Conservation (phyloP, 2,888 invertebrate genomes). For the Thecophora atra region DNA sequence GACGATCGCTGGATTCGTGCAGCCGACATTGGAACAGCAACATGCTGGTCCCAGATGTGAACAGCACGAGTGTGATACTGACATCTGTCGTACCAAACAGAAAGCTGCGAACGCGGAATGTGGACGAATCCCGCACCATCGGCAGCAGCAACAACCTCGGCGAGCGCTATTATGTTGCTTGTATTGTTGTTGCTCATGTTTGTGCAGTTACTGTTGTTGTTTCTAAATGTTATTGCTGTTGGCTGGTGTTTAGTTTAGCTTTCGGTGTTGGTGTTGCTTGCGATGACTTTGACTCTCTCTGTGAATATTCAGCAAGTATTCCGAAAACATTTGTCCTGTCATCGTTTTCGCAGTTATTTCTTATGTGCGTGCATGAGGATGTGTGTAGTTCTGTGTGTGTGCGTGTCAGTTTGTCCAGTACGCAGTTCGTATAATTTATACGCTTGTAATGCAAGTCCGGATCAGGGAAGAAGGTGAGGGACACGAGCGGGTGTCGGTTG, state of each 20-base stretch:
- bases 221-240: neutral
- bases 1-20: neutral
- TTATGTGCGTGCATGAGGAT: constrained; percentile 1
- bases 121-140: neutral
- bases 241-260: neutral
- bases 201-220: constrained; percentile 25
- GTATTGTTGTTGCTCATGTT: constrained; percentile 29
- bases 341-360: constrained; percentile 27
- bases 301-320: constrained; percentile 30
- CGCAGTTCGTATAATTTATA: constrained; percentile 8
- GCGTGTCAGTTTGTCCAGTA: constrained; percentile 31
- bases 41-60: neutral
- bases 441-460: constrained; percentile 27
- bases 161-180: constrained; percentile 25
- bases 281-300: constrained; percentile 1
- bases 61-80: neutral
- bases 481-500: neutral
- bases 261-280: neutral
- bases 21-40: neutral
- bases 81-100: neutral
- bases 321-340: constrained; percentile 37
- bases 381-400: constrained; percentile 31
- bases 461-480: neutral
- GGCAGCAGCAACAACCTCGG: constrained; percentile 4
- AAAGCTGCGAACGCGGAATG: constrained; percentile 1